Evolutionary conservation across 1,140 invertebrate genomes (phyloP).

Genomic region (Campoletis sonorensis): DNA sequence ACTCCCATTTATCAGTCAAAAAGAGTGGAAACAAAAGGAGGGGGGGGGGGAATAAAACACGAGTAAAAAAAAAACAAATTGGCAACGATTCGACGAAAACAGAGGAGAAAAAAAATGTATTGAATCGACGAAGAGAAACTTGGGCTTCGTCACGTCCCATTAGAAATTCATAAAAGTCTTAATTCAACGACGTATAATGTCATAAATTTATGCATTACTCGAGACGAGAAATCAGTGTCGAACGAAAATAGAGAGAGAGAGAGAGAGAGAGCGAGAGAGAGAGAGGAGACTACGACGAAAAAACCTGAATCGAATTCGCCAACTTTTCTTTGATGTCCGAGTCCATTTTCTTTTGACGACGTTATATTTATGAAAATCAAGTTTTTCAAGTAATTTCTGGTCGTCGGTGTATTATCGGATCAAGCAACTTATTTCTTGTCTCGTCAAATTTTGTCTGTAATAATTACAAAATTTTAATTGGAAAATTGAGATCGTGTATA

Average conservation of each 20-base stretch:
- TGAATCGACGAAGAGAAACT: not conserved
- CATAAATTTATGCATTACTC: constrained; percentile 26
- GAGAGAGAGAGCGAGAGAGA: not conserved
- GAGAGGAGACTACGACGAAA: not conserved
- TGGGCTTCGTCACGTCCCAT: constrained; percentile 17
- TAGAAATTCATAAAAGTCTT: constrained; percentile 24
- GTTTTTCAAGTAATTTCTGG: no score
- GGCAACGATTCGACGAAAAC: constrained; percentile 7
- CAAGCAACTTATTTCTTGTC: no score
- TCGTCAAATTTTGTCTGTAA: no score
- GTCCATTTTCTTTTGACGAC: not conserved
- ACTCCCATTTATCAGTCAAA: constrained; percentile 7
- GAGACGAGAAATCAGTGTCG: not conserved
- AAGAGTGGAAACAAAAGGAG: not conserved
- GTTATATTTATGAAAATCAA: not conserved
- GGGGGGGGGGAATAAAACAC: not conserved
- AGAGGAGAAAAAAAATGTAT: not conserved
- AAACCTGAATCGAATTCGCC: not conserved
- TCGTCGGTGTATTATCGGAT: no score
- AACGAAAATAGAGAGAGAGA: not conserved
- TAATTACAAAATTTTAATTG: no score
- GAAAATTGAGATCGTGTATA: no score
- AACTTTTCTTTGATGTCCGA: not conserved
- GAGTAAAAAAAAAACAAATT: not conserved
- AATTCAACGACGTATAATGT: constrained; percentile 3